Evolutionary conservation across 1,140 invertebrate genomes (phyloP), one percentile per base, ranked within the genome.

Genomic region (Campoletis sonorensis): DNA sequence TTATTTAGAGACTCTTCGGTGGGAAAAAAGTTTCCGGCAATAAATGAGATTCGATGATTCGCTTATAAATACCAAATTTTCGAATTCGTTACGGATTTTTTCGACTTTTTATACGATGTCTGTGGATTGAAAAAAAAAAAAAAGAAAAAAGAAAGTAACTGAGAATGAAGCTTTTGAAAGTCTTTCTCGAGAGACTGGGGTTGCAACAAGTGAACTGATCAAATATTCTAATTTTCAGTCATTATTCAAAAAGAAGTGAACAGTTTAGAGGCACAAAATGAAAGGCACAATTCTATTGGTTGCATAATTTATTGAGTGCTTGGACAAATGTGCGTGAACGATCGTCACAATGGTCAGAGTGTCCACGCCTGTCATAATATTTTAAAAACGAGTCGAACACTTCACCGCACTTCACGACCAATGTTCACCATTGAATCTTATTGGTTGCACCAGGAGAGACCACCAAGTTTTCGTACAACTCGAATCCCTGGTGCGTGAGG

Each of bases 281-380:
- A 58, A 58, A 58, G n/a, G 18, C 54, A 21, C 5, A 21, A 58
- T 58, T 58, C 18, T 58, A 58, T n/a, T 10, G 54, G 2, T 58
- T 23, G 15, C 40, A 21, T 70, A 18, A 16, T 49, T 40, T 13
- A 26, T 76, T 80, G 76, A 83, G 13, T 45, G 40, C 8, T 8
- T 76, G 45, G 49, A 72, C 79, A 67, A 75, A 45, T 13, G 40
- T 45, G 40, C 40, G 40, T 45, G 40, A 72, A 30, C 81, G 71
- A 54, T 72, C 8, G 23, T 27, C 40, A n/a, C 79, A 79, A 76
- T 81, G 58, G 71, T 33, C 61, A 75, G 68, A 81, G 79, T 83
- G 82, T 83, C 81, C 82, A 83, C 82, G 82, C 82, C 72, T 83
- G 82, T 83, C 82, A 82, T 37, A 83, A 83, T 83, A 83, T 83